Evolutionary conservation across 35 echinoderm and acorn worm genomes (phyloP).

Genomic region (Apostichopus parvimensis): DNA sequence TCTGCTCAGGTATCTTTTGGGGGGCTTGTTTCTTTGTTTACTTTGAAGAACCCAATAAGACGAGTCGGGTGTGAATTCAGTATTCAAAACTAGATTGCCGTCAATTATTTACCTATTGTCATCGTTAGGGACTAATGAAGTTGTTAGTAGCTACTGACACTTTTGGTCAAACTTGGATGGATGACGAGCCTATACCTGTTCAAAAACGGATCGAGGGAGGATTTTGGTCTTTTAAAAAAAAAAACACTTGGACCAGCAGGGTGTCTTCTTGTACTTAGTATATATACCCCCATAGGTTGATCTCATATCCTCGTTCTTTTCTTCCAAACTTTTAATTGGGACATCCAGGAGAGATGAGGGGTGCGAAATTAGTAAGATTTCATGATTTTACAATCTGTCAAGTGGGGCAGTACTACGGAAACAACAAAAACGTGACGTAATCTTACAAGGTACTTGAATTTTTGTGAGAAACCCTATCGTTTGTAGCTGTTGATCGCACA

Average conservation of each 20-base stretch:
- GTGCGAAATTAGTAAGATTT: conserved; percentile 34
- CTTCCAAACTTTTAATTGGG: conserved; percentile 19
- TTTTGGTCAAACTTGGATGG: not conserved
- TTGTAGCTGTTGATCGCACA: not conserved
- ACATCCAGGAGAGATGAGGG: not conserved
- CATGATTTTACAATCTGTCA: not conserved
- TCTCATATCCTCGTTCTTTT: not conserved
- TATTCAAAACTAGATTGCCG: conserved; percentile 8
- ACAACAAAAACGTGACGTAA: not conserved
- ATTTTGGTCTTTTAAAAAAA: not conserved
- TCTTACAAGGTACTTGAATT: not conserved
- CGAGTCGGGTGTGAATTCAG: conserved; percentile 27
- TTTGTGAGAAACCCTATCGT: not conserved
- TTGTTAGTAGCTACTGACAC: conserved; percentile 29
- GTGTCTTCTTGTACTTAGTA: not conserved
- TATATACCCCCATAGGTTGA: too few relatives aligned
- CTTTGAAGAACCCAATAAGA: conserved; percentile 19
- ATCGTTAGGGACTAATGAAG: conserved; percentile 4
- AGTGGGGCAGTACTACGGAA: not conserved
- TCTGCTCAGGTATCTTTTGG: conserved; percentile 4
- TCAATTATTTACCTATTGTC: conserved; percentile 39
- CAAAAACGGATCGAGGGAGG: not conserved
- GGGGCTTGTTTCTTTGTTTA: conserved; percentile 27
- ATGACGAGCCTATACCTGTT: too few relatives aligned
- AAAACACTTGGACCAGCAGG: conserved; percentile 9